Percentiles rank a stretch among this genome's conserved stretches.
Evolutionary conservation across 2,888 invertebrate genomes (phyloP).

Genomic region (Odontocerum albicorne): DNA sequence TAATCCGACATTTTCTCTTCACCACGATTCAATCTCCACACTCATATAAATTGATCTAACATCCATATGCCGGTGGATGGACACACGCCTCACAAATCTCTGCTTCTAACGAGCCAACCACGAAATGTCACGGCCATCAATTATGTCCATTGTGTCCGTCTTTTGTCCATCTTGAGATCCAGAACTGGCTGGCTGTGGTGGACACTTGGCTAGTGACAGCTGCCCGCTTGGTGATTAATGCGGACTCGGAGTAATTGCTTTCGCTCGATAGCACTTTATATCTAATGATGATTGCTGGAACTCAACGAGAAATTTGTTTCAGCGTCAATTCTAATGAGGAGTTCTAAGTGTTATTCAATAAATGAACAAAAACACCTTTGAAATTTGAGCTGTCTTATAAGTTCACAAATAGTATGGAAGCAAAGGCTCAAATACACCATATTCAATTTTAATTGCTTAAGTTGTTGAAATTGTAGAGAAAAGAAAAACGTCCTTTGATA

Average conservation of each 20-base stretch:
- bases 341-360: no score
- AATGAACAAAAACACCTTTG: no score
- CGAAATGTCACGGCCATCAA: slow-evolving; percentile 31
- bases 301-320: no score
- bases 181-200: background rate
- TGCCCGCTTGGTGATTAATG: slow-evolving; percentile 8
- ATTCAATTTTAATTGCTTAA: no score
- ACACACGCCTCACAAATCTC: background rate
- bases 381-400: no score
- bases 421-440: no score
- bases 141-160: slow-evolving; percentile 17
- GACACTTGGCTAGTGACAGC: background rate
- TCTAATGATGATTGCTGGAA: background rate
- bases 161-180: slow-evolving; percentile 14
- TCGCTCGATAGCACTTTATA: background rate
- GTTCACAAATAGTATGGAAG: no score
- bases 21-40: no score
- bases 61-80: background rate
- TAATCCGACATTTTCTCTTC: no score
- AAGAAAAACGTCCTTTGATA: no score
- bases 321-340: no score
- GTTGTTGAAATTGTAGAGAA: no score
- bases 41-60: background rate
- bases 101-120: slow-evolving; percentile 19
- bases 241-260: background rate